Conservation (phyloP, 2,113 vertebrate genomes). For the Chaetorhynchus papuensis region DNA sequence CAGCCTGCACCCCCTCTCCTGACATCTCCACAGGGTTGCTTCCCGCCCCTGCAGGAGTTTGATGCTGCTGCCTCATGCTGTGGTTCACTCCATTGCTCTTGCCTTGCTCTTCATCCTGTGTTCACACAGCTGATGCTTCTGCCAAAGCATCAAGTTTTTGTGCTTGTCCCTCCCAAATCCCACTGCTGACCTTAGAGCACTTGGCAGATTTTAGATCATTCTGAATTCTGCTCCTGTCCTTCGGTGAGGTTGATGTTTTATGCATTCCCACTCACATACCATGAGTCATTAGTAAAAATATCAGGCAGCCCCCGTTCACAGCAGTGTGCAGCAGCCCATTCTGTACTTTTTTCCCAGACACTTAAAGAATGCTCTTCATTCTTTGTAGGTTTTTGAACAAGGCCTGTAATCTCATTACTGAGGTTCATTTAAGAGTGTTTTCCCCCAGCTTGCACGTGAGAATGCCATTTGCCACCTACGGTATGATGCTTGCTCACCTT, state of each 20-base stretch:
- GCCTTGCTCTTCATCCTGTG: neutral
- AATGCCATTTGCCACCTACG: neutral
- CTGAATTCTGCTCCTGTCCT: constrained; percentile 21
- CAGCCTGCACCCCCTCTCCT: neutral
- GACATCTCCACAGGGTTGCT: fast-evolving
- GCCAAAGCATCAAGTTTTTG: neutral
- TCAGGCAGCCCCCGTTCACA: neutral
- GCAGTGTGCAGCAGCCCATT: neutral
- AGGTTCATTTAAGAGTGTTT: neutral
- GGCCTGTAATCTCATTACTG: neutral
- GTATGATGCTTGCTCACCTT: neutral
- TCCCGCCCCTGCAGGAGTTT: fast-evolving
- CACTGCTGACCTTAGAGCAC: neutral
- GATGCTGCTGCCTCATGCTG: neutral
- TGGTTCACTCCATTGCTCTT: neutral
- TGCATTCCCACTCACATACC: neutral
- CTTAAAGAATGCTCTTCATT: neutral
- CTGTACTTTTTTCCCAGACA: neutral
- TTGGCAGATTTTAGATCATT: neutral
- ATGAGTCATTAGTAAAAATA: constrained; percentile 38
- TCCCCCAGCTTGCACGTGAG: neutral
- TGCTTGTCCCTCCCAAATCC: neutral
- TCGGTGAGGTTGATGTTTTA: neutral
- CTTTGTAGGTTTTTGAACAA: neutral
- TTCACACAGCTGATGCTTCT: neutral